Evolutionary conservation across 2,888 invertebrate species (phyloP), one percentile per base, ranked within the genome.

Genomic region (Hydropsyche betteni): DNA sequence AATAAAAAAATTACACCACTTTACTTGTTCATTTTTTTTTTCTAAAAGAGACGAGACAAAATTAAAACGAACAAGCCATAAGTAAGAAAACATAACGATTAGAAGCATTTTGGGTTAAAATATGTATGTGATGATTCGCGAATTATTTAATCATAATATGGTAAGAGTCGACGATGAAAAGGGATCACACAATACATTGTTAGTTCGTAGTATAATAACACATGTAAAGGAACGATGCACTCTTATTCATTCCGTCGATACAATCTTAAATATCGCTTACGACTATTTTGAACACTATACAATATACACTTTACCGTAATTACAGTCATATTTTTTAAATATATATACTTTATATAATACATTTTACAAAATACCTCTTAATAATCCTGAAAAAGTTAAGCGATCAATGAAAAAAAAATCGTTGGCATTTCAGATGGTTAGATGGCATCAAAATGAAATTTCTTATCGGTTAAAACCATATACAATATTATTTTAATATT

Each of bases 201-300:
- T 58, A 58, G 24, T 24, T 8, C 8, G 16, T 24, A 58, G 8
- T 24, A 58, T 58, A 12, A 53, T 6, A 3, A 53, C n/a, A 53
- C 44, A 44, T 44, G 44, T 44, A 44, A 44, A 44, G 44, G 10
- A 44, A 44, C 3, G 44, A 6, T 44, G 4, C 44, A 44, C 6
- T 24, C 24, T 44, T 44, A 1, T 44, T 44, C 44, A 44, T 44
- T 8, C 10, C 44, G 10, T 44, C 10, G 10, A 44, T 44, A 44
- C 10, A 44, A 2, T 44, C 6, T 44, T 44, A 44, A 44, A 8
- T 44, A 44, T 8, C 6, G 44, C 44, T 44, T 44, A 44, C 10
- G 44, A 44, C 44, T 44, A 24, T 58, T 58, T 58, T 58, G 58
- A 58, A 58, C 58, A 58, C 58, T 58, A 58, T 58, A 58, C 8